These are phyloP conservation scores for Trichoplusia ni DNA, from an alignment of 1,140 invertebrate genomes.

Conservation along the genomic window DNA sequence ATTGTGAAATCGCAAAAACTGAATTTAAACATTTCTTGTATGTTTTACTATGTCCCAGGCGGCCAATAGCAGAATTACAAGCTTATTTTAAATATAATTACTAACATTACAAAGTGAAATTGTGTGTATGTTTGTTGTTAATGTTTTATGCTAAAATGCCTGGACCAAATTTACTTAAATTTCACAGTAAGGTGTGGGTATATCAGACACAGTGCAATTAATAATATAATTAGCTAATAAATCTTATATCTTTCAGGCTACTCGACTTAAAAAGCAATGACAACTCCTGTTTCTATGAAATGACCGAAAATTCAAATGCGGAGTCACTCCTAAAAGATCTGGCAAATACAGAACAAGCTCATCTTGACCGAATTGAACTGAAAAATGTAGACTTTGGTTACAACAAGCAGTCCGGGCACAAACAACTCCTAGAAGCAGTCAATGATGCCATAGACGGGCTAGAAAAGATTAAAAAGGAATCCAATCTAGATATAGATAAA, in stretches of 20 bases:
- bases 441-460: slow-evolving; percentile 66
- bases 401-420: slow-evolving; percentile 56
- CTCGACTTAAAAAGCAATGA: slow-evolving; percentile 58
- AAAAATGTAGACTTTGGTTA: slow-evolving; percentile 74
- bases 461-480: slow-evolving; percentile 65
- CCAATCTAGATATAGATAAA: slow-evolving; percentile 56
- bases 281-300: slow-evolving; percentile 50
- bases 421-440: slow-evolving; percentile 63
- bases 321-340: slow-evolving; percentile 47
- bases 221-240: not conserved
- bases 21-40: too few relatives aligned
- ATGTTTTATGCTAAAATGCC: not conserved
- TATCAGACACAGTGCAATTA: too few relatives aligned
- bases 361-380: slow-evolving; percentile 60
- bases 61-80: too few relatives aligned
- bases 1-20: too few relatives aligned
- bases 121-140: not conserved
- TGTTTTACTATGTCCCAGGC: too few relatives aligned
- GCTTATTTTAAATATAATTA: too few relatives aligned
- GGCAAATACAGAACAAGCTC: slow-evolving; percentile 47
- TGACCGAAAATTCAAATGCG: slow-evolving; percentile 52
- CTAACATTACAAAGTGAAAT: too few relatives aligned
- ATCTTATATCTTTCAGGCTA: slow-evolving; percentile 48
- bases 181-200: too few relatives aligned
- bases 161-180: too few relatives aligned